phyloP scores from a whole-genome alignment of 2,113 vertebrate genomes.

The Cygnus buccinator region DNA sequence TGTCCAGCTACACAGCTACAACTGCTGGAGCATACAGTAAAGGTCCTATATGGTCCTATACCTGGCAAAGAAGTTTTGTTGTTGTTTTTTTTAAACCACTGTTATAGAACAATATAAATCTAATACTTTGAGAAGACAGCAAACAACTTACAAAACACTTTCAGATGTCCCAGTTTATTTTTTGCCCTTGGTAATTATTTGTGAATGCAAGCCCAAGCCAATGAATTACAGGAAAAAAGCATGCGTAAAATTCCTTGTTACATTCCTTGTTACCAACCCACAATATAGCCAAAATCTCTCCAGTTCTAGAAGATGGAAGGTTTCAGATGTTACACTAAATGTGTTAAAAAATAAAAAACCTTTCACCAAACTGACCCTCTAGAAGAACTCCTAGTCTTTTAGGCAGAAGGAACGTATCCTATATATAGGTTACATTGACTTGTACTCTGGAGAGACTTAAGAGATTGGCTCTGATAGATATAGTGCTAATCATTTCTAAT shows the following conservation, averaged over 20 bases:
- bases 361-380: constrained; percentile 5
- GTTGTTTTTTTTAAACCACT: background rate
- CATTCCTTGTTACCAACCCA: background rate
- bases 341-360: background rate
- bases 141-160: background rate
- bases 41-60: background rate
- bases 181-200: background rate
- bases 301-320: background rate
- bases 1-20: background rate
- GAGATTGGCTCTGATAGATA: constrained; percentile 31
- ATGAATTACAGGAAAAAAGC: background rate
- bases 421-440: constrained; percentile 7
- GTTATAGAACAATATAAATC: background rate
- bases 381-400: background rate
- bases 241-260: background rate
- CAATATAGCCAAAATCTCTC: background rate
- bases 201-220: accelerated
- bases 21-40: background rate
- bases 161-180: background rate
- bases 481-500: constrained; percentile 3
- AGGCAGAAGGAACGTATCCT: background rate
- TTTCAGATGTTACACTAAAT: background rate
- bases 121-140: background rate
- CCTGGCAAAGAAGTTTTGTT: background rate
- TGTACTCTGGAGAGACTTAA: constrained; percentile 23